A percentile compares a stretch with the other conserved stretches of the same genome.
These are phyloP conservation scores for Balanococcus diminutus DNA, from an alignment of 2,888 invertebrate genomes.

Conservation along the genomic window DNA sequence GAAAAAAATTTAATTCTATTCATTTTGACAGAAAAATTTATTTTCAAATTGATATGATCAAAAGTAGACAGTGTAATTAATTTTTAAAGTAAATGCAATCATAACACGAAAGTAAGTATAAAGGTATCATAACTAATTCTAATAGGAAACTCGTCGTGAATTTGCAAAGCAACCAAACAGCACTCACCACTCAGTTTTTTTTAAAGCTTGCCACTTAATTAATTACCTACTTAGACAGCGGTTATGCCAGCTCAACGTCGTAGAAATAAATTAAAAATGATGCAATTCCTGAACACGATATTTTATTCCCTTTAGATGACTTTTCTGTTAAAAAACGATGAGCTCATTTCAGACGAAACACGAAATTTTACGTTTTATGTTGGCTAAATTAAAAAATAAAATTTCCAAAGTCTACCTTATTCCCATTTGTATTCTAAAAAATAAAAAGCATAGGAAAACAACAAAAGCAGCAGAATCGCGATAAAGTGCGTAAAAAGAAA, in stretches of 20 bases:
- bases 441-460: neutral
- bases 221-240: neutral
- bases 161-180: no score
- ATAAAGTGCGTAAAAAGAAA: neutral
- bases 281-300: neutral
- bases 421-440: constrained; percentile 17
- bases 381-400: constrained; percentile 12
- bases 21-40: no score
- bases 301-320: neutral
- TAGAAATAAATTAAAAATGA: neutral
- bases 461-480: neutral
- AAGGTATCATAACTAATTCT: neutral
- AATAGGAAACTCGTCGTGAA: no score
- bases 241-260: neutral
- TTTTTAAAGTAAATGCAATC: no score
- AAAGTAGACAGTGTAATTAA: no score
- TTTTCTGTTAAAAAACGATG: neutral
- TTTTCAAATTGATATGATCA: no score
- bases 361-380: constrained; percentile 17
- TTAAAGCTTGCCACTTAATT: neutral
- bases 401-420: neutral
- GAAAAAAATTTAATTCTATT: no score
- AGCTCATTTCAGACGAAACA: neutral
- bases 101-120: no score
- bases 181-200: no score